Evolutionary conservation across 2,113 vertebrate species (phyloP).

Genomic region (Porphyrio hochstetteri): DNA sequence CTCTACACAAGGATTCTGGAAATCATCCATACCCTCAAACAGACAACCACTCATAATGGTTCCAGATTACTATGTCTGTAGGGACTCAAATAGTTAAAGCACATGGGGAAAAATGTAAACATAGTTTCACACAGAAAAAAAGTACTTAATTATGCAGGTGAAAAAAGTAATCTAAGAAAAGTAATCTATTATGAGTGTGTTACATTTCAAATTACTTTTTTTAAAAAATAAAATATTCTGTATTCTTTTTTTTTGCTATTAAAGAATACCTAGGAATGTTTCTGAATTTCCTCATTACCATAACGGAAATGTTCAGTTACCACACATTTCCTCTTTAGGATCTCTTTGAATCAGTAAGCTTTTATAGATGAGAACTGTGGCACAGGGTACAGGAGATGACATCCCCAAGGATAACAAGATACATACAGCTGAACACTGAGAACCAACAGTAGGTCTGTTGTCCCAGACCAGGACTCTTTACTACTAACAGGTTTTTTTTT

Average conservation of each 20-base stretch:
- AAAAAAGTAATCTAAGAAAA: neutral
- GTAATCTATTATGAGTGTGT: neutral
- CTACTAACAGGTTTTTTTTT: neutral
- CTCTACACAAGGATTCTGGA: neutral
- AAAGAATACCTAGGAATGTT: neutral
- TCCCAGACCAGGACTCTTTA: neutral
- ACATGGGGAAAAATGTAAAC: neutral
- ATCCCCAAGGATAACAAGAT: neutral
- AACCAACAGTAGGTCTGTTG: neutral
- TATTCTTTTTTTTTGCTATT: neutral
- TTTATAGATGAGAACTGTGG: conserved; percentile 2
- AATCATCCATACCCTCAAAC: neutral
- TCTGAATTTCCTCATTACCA: neutral
- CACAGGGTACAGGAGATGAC: conserved; percentile 16
- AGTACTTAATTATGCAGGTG: neutral
- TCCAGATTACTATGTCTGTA: neutral
- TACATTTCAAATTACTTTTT: neutral
- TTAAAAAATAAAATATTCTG: neutral
- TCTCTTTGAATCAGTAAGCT: neutral
- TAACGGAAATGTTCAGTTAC: neutral
- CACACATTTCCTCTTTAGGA: neutral
- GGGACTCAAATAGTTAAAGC: neutral
- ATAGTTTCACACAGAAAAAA: neutral
- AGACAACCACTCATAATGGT: neutral
- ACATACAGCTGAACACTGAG: neutral